Percentiles rank a stretch among this genome's conserved stretches.
These are phyloP conservation scores for Tupiocoris notatus DNA, from an alignment of 2,888 invertebrate species.

Conservation along the genomic window DNA sequence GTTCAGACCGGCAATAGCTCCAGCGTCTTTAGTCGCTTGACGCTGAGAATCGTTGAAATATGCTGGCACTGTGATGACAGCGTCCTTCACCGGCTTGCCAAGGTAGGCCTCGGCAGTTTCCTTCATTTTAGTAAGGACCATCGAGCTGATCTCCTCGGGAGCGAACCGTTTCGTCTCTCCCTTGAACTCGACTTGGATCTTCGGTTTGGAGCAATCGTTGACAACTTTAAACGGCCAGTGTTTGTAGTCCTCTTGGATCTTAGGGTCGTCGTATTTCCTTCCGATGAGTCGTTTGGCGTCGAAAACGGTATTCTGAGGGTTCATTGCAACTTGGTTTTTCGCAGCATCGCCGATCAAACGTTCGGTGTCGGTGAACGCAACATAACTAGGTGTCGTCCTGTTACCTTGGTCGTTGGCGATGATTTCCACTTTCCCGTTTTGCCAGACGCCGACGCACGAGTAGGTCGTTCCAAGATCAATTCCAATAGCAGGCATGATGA, in stretches of 20 bases:
- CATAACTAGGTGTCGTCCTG: slow-evolving; percentile 77
- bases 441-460: slow-evolving; percentile 80
- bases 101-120: slow-evolving; percentile 70
- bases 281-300: slow-evolving; percentile 74
- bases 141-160: slow-evolving; percentile 70
- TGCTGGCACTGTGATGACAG: slow-evolving; percentile 77
- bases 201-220: slow-evolving; percentile 65
- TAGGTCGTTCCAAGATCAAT: slow-evolving; percentile 86
- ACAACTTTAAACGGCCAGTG: slow-evolving; percentile 80
- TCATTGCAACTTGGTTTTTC: slow-evolving; percentile 67
- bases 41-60: slow-evolving; percentile 69
- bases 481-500: slow-evolving; percentile 64
- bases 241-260: slow-evolving; percentile 75
- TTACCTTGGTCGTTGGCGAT: slow-evolving; percentile 85
- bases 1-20: slow-evolving; percentile 78
- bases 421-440: slow-evolving; percentile 79
- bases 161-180: slow-evolving; percentile 64
- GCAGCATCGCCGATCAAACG: slow-evolving; percentile 55
- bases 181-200: slow-evolving; percentile 66
- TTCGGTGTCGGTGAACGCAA: slow-evolving; percentile 63
- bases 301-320: slow-evolving; percentile 72
- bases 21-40: slow-evolving; percentile 82
- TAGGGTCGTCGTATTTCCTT: slow-evolving; percentile 66
- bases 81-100: slow-evolving; percentile 60
- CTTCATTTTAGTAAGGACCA: slow-evolving; percentile 62